Evolutionary conservation across 2,797 vertebrate species (phyloP).

Genomic region (Hoplostethus mediterraneus): DNA sequence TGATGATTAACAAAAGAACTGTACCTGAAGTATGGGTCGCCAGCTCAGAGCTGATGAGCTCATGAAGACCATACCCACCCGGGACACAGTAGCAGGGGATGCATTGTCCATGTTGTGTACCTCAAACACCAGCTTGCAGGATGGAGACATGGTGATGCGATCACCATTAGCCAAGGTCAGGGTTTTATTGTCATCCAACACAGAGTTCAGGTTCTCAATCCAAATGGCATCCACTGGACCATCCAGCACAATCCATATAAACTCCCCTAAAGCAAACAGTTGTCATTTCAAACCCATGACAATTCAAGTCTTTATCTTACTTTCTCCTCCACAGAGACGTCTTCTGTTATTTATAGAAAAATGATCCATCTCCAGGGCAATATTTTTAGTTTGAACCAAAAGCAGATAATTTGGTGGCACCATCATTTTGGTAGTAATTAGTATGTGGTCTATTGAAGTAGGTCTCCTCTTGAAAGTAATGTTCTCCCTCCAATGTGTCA

Average conservation of each 20-base stretch:
- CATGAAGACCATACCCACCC: conserved; percentile 96
- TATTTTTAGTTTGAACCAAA: not conserved
- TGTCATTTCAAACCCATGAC: not conserved
- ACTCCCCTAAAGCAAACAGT: conserved; percentile 81
- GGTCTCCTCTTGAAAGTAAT: no score
- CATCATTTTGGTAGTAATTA: no score
- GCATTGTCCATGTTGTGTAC: conserved; percentile 95
- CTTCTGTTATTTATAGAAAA: no score
- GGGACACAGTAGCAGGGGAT: conserved; percentile 93
- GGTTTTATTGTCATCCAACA: conserved; percentile 95
- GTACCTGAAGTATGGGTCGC: conserved; percentile 92
- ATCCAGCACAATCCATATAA: conserved; percentile 94
- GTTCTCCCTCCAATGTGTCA: no score
- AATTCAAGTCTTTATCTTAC: not conserved
- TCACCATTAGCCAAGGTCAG: conserved; percentile 94
- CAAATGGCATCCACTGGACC: conserved; percentile 96
- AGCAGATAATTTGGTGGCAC: no score
- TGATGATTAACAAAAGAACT: conserved; percentile 13
- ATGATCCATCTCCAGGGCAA: not conserved
- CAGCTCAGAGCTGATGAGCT: conserved; percentile 92
- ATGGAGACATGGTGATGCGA: conserved; percentile 92
- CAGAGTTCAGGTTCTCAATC: conserved; percentile 96
- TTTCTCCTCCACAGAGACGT: not conserved
- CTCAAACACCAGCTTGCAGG: conserved; percentile 93
- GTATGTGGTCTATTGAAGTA: no score